phyloP scores from a whole-genome alignment of 2,888 invertebrate species.

The Congeria kusceri region DNA sequence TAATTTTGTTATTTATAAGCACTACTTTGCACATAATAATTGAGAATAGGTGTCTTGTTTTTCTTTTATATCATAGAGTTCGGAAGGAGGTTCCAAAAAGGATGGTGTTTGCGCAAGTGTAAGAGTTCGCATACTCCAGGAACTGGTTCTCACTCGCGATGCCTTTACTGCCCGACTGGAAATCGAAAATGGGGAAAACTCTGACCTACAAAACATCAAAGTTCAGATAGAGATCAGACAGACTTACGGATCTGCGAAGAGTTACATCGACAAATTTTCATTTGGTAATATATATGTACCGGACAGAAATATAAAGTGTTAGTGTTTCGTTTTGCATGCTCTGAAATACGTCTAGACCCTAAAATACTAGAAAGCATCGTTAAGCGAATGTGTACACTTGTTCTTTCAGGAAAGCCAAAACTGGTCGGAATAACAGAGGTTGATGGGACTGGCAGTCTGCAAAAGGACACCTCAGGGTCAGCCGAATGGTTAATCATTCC shows the following conservation, averaged over 20 bases:
- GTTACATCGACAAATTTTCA: slow-evolving; percentile 59
- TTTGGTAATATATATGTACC: slow-evolving; percentile 41
- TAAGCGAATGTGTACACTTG: background rate
- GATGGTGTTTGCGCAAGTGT: slow-evolving; percentile 69
- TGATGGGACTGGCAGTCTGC: slow-evolving; percentile 63
- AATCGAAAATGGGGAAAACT: slow-evolving; percentile 68
- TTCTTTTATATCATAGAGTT: too few relatives aligned
- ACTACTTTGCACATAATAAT: too few relatives aligned
- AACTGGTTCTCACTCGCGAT: slow-evolving; percentile 65
- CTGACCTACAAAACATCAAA: slow-evolving; percentile 51
- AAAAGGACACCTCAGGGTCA: slow-evolving; percentile 51
- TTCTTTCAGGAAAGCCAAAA: slow-evolving; percentile 55
- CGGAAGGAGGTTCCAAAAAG: slow-evolving; percentile 34
- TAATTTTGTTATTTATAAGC: too few relatives aligned
- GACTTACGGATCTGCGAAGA: slow-evolving; percentile 40
- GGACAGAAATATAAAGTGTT: too few relatives aligned
- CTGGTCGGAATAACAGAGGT: slow-evolving; percentile 65
- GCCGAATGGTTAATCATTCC: slow-evolving; percentile 74
- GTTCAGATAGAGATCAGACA: slow-evolving; percentile 54
- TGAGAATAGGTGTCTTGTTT: too few relatives aligned
- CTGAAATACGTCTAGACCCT: too few relatives aligned
- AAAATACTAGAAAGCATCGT: too few relatives aligned
- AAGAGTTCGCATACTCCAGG: slow-evolving; percentile 64
- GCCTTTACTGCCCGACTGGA: slow-evolving; percentile 69
- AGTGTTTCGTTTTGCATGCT: too few relatives aligned